These are phyloP conservation scores for Argynnis bischoffii DNA, from an alignment of 2,888 invertebrate species.

Conservation along the genomic window DNA sequence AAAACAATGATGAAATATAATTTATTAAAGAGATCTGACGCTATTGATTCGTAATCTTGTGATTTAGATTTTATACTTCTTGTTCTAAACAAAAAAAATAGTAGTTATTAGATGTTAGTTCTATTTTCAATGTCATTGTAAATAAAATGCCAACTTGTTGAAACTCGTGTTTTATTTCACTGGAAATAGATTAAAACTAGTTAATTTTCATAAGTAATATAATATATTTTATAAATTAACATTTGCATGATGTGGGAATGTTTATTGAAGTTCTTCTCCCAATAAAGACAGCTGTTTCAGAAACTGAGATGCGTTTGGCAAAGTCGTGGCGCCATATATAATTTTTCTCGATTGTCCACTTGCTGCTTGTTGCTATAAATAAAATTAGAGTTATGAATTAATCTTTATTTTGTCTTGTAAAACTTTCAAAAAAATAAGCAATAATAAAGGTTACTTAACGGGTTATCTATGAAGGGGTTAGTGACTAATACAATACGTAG, in stretches of 20 bases:
- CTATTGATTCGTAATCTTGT: constrained; percentile 76
- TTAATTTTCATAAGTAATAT: constrained; percentile 13
- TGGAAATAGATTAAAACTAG: constrained; percentile 13
- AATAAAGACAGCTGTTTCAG: constrained; percentile 93
- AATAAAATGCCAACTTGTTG: constrained; percentile 84
- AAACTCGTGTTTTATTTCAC: constrained; percentile 63
- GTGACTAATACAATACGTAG: too few species aligned
- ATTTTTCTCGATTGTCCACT: constrained; percentile 89
- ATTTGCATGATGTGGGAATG: constrained; percentile 54
- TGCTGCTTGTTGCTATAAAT: constrained; percentile 85
- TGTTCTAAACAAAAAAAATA: constrained; percentile 81
- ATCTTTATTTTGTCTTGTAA: background rate
- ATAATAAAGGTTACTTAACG: too few species aligned
- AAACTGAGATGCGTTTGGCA: constrained; percentile 97
- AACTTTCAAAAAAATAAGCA: background rate
- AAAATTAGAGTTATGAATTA: constrained; percentile 20
- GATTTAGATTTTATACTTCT: constrained; percentile 83
- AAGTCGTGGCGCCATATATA: constrained; percentile 96
- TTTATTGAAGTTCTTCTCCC: constrained; percentile 86
- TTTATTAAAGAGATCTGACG: constrained; percentile 65
- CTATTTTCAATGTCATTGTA: constrained; percentile 83
- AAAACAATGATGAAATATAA: constrained; percentile 40
- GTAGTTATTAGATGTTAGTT: constrained; percentile 81
- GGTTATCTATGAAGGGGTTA: too few species aligned
- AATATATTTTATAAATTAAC: constrained; percentile 35